Evolutionary conservation across 2,797 vertebrate genomes (phyloP), one percentile per base, ranked within the genome.

Genomic region (Brotula barbata): DNA sequence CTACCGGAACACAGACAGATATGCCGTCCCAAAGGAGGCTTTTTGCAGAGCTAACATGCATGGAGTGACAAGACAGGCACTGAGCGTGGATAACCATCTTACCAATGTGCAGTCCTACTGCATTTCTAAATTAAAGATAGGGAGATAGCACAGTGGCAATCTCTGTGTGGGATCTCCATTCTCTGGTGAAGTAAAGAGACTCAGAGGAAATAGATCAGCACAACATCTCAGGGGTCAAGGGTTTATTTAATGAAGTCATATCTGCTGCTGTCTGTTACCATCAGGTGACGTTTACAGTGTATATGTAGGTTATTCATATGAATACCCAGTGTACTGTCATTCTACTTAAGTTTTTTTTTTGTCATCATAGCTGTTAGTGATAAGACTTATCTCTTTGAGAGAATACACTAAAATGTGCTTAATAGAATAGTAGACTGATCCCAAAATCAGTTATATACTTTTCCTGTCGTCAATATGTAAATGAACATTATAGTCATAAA

Each of bases 101-200:
- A 62, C 64, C 73, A 71, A 58, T 65, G 79, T 68, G 78, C 70
- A 67, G 77, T 83, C 78, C 75, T 77, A 77, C 82, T 81, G 85
- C 86, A 77, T 86, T 90, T 89, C 84, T 89, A 90, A 92, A 92
- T 93, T 90, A 92, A 92, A 92, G 91, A 92, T 91, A 52, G 66
- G 52, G 64, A 76, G 90, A 92, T 92, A 91, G 64, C 50, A 25
- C 42, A 15, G 75, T 42, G 33, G 46, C 72, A 68, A 85, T 86
- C 82, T 80, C 62, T 45, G 66, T 22, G 39, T 64, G 64, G 65
- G 71, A 90, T 85, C 83, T 71, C 59, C 60, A 62, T 78, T 80
- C 81, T 78, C 58, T 60, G 74, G 52, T 52, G 64, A 71, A 70
- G 64, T 76, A 82, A 86, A 86, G 65, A 65, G 68, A 87, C 77